phyloP scores from a whole-genome alignment of 2,113 vertebrate genomes.

The Sigmodon hispidus region DNA sequence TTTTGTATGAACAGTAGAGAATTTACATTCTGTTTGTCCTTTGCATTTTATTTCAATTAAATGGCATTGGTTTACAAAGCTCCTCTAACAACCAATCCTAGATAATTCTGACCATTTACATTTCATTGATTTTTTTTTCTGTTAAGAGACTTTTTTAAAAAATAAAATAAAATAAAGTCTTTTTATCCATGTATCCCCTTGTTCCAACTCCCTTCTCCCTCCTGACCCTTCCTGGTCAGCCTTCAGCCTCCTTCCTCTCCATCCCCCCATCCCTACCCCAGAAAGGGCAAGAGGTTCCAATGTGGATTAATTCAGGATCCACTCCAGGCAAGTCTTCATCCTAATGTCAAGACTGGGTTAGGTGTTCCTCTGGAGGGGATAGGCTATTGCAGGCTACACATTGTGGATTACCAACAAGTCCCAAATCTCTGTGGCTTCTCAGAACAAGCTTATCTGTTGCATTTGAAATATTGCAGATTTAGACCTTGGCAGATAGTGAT shows the following conservation, averaged over 20 bases:
- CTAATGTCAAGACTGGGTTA: no score
- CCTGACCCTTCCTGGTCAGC: no score
- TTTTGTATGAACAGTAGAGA: not conserved
- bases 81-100: not conserved
- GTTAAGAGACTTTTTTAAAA: not conserved
- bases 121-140: not conserved
- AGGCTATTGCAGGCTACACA: not conserved
- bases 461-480: not conserved
- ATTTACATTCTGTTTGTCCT: not conserved
- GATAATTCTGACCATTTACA: not conserved
- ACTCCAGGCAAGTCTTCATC: no score
- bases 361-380: no score
- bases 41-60: constrained; percentile 4
- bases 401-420: not conserved
- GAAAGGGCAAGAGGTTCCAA: no score
- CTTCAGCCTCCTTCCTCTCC: no score
- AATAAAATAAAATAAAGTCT: no score
- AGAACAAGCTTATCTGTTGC: not conserved
- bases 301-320: no score
- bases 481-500: not conserved
- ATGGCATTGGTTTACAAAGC: not conserved
- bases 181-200: no score
- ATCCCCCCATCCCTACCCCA: no score
- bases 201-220: no score
- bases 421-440: not conserved